Percentiles rank a stretch among this genome's conserved stretches.
Evolutionary conservation across 2,797 vertebrate genomes (phyloP).

Genomic region (Pachyuromys duprasi): DNA sequence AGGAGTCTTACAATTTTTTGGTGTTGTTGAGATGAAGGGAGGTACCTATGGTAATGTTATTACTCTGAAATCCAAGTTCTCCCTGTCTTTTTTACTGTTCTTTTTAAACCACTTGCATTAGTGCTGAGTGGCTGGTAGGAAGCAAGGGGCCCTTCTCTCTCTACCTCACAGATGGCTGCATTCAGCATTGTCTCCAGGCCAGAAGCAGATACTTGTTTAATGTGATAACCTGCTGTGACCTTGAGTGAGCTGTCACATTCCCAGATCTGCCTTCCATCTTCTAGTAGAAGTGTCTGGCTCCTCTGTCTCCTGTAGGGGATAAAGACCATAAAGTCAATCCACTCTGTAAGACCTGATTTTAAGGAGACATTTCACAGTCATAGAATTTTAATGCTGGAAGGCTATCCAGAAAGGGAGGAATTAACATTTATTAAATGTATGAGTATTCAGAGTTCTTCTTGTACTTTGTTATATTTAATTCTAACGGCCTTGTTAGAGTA

Average conservation of each 20-base stretch:
- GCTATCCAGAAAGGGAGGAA: slow-evolving; percentile 13
- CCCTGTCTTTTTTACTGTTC: neutral
- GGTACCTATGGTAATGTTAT: neutral
- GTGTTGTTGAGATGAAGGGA: neutral
- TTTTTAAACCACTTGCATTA: slow-evolving; percentile 16
- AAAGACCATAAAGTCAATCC: slow-evolving; percentile 2
- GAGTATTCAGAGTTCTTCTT: neutral
- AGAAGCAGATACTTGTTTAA: slow-evolving; percentile 5
- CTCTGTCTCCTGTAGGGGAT: neutral
- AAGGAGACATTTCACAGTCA: slow-evolving; percentile 41
- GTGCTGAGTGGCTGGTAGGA: neutral
- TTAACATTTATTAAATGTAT: slow-evolving; percentile 48
- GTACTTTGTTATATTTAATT: slow-evolving; percentile 19
- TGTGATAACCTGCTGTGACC: neutral
- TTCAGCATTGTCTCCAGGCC: neutral
- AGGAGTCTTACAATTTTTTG: neutral
- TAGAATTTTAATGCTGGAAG: slow-evolving; percentile 51
- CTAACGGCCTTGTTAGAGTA: neutral
- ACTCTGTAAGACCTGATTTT: slow-evolving; percentile 16
- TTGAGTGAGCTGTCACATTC: neutral
- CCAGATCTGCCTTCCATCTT: neutral
- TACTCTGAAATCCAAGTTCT: neutral
- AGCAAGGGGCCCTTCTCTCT: neutral
- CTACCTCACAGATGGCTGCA: neutral
- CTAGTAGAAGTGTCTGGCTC: neutral